These are phyloP conservation scores for Smittia sp. DNA, from an alignment of 2,888 invertebrate species.

Conservation along the genomic window DNA sequence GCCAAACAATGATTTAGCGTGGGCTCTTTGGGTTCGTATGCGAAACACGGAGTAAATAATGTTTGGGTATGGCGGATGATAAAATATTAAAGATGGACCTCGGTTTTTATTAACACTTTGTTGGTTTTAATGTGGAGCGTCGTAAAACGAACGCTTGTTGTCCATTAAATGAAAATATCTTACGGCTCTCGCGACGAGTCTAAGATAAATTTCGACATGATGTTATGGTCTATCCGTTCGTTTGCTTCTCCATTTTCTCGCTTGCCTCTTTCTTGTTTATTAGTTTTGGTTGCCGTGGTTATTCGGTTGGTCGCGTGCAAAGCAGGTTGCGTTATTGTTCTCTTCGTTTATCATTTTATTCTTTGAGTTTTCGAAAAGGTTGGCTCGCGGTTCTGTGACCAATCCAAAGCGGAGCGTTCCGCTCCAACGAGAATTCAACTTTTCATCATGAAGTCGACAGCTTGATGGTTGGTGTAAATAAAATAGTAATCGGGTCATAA, in stretches of 20 bases:
- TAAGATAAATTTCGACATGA: not conserved
- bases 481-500: not conserved
- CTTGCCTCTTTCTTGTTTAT: not conserved
- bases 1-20: not conserved
- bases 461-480: not conserved
- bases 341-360: not conserved
- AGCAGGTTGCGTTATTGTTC: not conserved
- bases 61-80: not conserved
- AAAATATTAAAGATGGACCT: constrained; percentile 12
- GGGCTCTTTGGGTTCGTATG: not conserved
- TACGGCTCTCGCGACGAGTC: not conserved
- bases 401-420: not conserved
- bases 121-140: not conserved
- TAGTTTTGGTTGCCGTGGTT: not conserved
- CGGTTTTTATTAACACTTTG: constrained; percentile 8
- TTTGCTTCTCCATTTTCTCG: not conserved
- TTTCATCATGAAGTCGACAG: not conserved
- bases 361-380: not conserved
- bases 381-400: not conserved
- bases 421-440: not conserved
- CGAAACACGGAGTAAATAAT: not conserved
- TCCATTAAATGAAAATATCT: constrained; percentile 13
- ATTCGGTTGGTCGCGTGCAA: not conserved
- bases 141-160: not conserved
- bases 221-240: not conserved